Percentiles rank a stretch among this genome's conserved stretches.
These are phyloP conservation scores for Halcyon malimbica DNA, from an alignment of 2,113 vertebrate species.

Conservation along the genomic window DNA sequence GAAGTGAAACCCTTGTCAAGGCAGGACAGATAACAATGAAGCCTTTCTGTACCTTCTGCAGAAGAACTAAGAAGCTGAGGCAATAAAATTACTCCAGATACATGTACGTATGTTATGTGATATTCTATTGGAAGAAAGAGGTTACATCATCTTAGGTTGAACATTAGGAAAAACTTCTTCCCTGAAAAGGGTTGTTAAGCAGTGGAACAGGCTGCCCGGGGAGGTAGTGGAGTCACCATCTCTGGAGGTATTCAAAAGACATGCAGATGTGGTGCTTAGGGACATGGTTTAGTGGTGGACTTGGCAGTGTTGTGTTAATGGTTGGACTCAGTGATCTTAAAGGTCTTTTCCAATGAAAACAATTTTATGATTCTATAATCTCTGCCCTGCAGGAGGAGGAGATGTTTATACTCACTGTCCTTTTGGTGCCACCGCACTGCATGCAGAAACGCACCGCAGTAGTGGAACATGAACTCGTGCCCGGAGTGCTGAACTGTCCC, in stretches of 20 bases:
- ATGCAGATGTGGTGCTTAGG: too few relatives aligned
- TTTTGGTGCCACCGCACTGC: constrained; percentile 85
- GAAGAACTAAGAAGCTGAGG: neutral
- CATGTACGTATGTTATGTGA: fast-evolving
- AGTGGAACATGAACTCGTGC: constrained; percentile 91
- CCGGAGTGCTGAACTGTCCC: constrained; percentile 66
- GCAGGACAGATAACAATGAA: neutral
- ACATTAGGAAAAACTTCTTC: too few relatives aligned
- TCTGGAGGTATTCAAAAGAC: too few relatives aligned
- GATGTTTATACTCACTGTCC: constrained; percentile 75
- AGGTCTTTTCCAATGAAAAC: too few relatives aligned
- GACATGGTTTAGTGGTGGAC: too few relatives aligned
- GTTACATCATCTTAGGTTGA: neutral
- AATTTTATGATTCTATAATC: too few relatives aligned
- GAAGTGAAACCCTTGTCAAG: neutral
- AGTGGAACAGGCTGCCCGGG: too few relatives aligned
- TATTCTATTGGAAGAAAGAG: neutral
- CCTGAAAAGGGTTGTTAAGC: too few relatives aligned
- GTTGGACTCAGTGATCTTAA: too few relatives aligned
- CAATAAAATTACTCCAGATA: neutral
- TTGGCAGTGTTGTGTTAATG: too few relatives aligned
- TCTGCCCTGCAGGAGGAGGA: neutral
- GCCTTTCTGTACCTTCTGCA: neutral
- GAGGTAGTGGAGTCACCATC: too few relatives aligned
- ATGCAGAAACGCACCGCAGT: constrained; percentile 81